Evolutionary conservation across 1,140 invertebrate species (phyloP), one percentile per base, ranked within the genome.

Genomic region (Centruroides vittatus): DNA sequence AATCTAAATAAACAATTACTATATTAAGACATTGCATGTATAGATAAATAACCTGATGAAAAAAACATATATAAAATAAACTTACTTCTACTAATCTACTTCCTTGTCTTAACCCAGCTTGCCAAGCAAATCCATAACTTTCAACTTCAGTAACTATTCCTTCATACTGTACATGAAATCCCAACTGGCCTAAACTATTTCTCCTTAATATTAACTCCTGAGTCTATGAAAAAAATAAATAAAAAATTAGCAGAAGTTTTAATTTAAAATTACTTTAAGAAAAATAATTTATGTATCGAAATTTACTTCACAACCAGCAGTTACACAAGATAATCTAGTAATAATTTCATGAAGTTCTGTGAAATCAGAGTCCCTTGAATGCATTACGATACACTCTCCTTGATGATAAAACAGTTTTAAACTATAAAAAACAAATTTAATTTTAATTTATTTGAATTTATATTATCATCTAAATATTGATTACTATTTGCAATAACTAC

Each of bases 101-200:
- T 12, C 90, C 90, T 73, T 91, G 89, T 57, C 87, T 74, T 1
- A 98, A 78, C 35, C 93, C 93, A n/a, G 89, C 88, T 62, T 88
- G 82, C 78, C 86, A 89, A 9, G 94, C 93, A 63, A 85, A 81
- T 4, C 92, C 90, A 70, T 85, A 84, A 60, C 80, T 81, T 74
- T 96, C 93, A 1, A 97, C 93, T 70, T 94, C 87, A 3, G 90
- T 95, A 3, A 98, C 90, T 4, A 97, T 82, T 4, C 93, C 94
- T 74, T 97, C 93, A 11, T 89, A 88, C 70, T 96, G 91, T 35
- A 97, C 89, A 73, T 97, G 91, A 77, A 97, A 97, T 36, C 93
- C 93, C 47, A 97, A 80, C 70, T 95, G 90, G 48, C 89, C 86
- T 51, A 86, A 78, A 52, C 82, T 81, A 70, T 92, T 93, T 23